Evolutionary conservation across 2,888 invertebrate species (phyloP), one percentile per base, ranked within the genome.

Genomic region (Phengaris arion): DNA sequence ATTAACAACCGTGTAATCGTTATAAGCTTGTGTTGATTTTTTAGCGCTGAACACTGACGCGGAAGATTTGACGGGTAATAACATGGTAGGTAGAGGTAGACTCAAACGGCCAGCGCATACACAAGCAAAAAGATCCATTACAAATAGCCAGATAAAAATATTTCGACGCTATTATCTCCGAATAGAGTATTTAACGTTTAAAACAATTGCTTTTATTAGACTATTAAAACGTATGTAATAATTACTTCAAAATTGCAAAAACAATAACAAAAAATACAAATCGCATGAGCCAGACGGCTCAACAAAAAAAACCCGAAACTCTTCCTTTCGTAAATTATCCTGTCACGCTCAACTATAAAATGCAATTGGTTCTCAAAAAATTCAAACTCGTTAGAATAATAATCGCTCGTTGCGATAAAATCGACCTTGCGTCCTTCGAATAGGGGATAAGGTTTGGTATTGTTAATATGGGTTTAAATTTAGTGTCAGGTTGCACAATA

Each of bases 281-380:
- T 87, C 86, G 87, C 85, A 87, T 86, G 90, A 88, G 88, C 87
- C 87, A 86, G 85, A 80, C 83, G 79, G 80, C 79, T 77, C 76
- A 68, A 77, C 79, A 83, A 83, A 85, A 87, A 87, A 85, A 87
- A 85, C 78, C 78, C 76, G 78, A 80, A 80, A 86, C 84, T 87
- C 87, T 87, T 87, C 88, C 90, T 89, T 91, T 89, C 89, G 85
- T 91, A 92, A 92, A 93, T 93, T 92, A 93, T 92, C 92, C 93
- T 93, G 93, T 93, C 93, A 93, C 90, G 92, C 89, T 91, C 87
- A 88, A 86, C 91, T 92, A 92, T 92, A 91, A 91, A 92, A 91
- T 92, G 92, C 93, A 93, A 93, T 93, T 93, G 93, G 90, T 85
- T 89, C 87, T 87, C 85, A 79, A 82, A 86, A 87, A 89, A 89